A percentile compares a stretch with the other conserved stretches of the same genome.
phyloP scores from a whole-genome alignment of 1,140 invertebrate species.

The Hyphantria cunea region DNA sequence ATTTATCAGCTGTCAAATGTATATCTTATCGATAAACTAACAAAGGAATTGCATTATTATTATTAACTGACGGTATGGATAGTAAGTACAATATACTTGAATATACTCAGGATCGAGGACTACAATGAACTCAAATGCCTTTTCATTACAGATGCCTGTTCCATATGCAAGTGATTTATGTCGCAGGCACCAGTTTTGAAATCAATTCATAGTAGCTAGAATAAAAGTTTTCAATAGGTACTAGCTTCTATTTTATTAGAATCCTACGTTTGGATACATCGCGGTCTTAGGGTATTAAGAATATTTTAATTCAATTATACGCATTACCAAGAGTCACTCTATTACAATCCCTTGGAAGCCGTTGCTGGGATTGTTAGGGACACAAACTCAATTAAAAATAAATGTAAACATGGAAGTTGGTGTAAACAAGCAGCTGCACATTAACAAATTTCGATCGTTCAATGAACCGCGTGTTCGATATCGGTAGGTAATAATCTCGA shows the following conservation, averaged over 20 bases:
- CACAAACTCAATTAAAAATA: constrained; percentile 10
- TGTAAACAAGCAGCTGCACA: too few species aligned
- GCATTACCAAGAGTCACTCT: constrained; percentile 8
- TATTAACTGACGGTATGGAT: constrained; percentile 4
- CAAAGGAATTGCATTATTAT: constrained; percentile 13
- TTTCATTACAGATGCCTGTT: too few species aligned
- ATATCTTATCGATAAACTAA: constrained; percentile 6
- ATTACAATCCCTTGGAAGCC: constrained; percentile 22
- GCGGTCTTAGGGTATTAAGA: background rate
- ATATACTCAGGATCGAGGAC: too few species aligned
- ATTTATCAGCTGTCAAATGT: constrained; percentile 2
- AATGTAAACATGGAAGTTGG: constrained; percentile 14
- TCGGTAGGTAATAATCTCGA: constrained; percentile 40
- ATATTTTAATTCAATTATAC: constrained; percentile 20
- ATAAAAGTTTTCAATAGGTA: background rate
- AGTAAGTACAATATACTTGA: background rate
- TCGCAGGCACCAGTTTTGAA: too few species aligned
- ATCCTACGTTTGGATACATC: background rate
- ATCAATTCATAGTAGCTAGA: background rate
- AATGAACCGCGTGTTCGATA: constrained; percentile 52
- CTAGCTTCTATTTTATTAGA: background rate
- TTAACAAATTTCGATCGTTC: constrained; percentile 38
- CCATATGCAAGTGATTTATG: too few species aligned
- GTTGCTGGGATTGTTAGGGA: constrained; percentile 18
- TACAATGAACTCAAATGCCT: too few species aligned